Evolutionary conservation across 2,113 vertebrate genomes (phyloP).

Genomic region (Crotalus horridus): DNA sequence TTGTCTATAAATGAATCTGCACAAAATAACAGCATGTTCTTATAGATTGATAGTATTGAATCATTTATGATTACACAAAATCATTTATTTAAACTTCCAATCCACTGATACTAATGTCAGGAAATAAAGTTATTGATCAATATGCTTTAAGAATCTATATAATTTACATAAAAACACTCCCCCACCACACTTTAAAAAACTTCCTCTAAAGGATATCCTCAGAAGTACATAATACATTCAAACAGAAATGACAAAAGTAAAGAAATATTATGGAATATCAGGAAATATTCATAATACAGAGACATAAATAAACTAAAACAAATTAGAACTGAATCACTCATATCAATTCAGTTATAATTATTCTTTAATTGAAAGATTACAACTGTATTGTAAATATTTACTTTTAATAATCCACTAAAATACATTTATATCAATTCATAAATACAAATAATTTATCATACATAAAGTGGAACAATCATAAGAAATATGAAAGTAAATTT

Average conservation of each 20-base stretch:
- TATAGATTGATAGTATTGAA: background rate
- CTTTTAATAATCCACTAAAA: background rate
- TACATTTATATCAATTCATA: background rate
- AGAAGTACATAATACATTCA: background rate
- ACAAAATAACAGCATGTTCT: background rate
- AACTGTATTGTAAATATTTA: background rate
- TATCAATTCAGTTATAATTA: background rate
- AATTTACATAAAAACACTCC: background rate
- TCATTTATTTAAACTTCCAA: background rate
- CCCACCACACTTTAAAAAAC: background rate
- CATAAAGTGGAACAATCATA: background rate
- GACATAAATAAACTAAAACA: background rate
- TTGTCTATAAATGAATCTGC: background rate
- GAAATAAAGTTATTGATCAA: background rate
- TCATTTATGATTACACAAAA: background rate
- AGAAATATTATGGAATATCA: background rate
- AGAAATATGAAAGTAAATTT: conserved; percentile 18
- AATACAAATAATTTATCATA: background rate
- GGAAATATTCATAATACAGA: background rate
- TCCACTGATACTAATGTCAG: background rate
- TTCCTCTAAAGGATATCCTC: background rate
- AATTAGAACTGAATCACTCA: background rate
- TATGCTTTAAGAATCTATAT: background rate
- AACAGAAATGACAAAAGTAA: background rate
- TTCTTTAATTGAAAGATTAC: background rate